These are phyloP conservation scores for Phortica variegata DNA, from an alignment of 1,140 invertebrate species.

Conservation along the genomic window DNA sequence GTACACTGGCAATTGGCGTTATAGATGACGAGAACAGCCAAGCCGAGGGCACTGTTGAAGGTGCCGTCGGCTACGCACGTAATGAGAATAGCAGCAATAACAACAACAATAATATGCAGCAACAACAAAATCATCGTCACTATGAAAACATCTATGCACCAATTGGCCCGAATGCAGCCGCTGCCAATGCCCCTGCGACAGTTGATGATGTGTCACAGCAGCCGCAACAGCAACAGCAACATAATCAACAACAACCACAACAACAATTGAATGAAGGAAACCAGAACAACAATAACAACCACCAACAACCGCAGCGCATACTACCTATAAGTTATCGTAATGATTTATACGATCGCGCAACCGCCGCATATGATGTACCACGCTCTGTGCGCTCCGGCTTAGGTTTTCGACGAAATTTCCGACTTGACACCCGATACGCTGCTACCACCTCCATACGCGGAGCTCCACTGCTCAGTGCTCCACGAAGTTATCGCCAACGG, in stretches of 20 bases:
- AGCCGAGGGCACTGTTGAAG: constrained; percentile 58
- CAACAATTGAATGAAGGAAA: no score
- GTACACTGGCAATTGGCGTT: constrained; percentile 47
- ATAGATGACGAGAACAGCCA: constrained; percentile 60
- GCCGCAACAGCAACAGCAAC: constrained; percentile 15
- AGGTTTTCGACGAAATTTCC: constrained; percentile 52
- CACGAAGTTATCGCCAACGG: constrained; percentile 42
- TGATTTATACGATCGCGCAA: constrained; percentile 53
- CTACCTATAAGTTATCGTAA: constrained; percentile 48
- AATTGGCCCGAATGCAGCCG: constrained; percentile 46
- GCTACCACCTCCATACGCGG: constrained; percentile 21
- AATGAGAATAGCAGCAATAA: constrained; percentile 20
- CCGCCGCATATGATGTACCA: constrained; percentile 50
- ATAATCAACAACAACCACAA: constrained; percentile 2
- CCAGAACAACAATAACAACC: constrained; percentile 21
- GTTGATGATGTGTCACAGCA: constrained; percentile 32
- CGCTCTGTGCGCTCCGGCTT: constrained; percentile 48
- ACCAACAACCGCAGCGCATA: constrained; percentile 23
- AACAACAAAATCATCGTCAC: constrained; percentile 47
- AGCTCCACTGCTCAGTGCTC: constrained; percentile 27
- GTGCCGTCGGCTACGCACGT: constrained; percentile 57
- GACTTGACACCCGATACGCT: constrained; percentile 48
- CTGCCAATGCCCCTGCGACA: constrained; percentile 50
- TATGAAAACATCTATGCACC: constrained; percentile 60
- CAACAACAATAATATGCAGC: constrained; percentile 25